These are phyloP conservation scores for Excalfactoria chinensis DNA, from an alignment of 2,113 vertebrate genomes.

Conservation along the genomic window DNA sequence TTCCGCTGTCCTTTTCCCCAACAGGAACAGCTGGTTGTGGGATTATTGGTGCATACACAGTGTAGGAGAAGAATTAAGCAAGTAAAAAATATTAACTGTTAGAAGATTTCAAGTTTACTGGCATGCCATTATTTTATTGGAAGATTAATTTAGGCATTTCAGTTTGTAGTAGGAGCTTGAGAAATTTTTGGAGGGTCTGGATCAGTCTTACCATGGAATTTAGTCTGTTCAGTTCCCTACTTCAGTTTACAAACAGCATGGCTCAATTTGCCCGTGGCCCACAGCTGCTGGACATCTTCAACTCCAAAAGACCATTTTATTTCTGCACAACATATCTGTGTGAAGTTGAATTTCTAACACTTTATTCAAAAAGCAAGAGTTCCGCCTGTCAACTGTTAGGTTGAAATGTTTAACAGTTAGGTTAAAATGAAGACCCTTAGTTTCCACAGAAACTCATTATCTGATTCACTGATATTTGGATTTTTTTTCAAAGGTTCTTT, in stretches of 20 bases:
- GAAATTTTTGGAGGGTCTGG: not conserved
- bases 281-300: not conserved
- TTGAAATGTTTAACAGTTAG: too few species aligned
- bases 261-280: not conserved
- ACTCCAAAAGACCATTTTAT: not conserved
- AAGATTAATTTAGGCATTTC: not conserved
- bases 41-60: fast-evolving
- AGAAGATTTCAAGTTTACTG: not conserved
- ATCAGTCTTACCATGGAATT: not conserved
- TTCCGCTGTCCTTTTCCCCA: not conserved
- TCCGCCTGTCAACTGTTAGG: not conserved
- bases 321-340: not conserved
- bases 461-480: not conserved
- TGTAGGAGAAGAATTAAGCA: not conserved
- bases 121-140: not conserved
- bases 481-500: not conserved
- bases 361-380: not conserved
- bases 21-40: not conserved
- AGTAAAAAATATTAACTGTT: not conserved
- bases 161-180: not conserved
- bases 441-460: not conserved
- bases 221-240: not conserved
- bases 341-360: not conserved
- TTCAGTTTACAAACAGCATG: fast-evolving
- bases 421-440: not conserved